Percentiles rank a stretch among this genome's conserved stretches.
Conservation (phyloP, 1,140 invertebrate species). For the Tetramorium alpestre region DNA sequence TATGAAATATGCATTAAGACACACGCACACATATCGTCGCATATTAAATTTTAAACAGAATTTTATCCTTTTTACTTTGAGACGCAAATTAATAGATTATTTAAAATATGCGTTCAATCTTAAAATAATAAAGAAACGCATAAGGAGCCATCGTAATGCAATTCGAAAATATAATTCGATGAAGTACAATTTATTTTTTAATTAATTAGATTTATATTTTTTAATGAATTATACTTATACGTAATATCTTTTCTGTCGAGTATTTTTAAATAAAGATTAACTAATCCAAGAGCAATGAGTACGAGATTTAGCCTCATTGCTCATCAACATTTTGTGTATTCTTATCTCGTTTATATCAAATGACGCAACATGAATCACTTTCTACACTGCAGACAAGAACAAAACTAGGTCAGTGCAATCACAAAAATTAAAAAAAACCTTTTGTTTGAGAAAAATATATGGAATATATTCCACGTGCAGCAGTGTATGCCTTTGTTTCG, state of each 20-base stretch:
- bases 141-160: not conserved
- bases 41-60: not conserved
- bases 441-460: slow-evolving; percentile 27
- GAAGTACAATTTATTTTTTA: not conserved
- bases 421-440: slow-evolving; percentile 40
- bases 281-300: not conserved
- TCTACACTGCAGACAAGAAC: not conserved
- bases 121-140: not conserved
- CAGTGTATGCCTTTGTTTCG: slow-evolving; percentile 29
- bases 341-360: not conserved
- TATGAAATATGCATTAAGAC: not conserved
- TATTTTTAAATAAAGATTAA: not conserved
- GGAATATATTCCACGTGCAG: not conserved
- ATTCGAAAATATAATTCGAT: not conserved
- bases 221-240: not conserved
- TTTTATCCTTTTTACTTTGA: not conserved
- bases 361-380: not conserved
- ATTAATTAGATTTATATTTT: not conserved
- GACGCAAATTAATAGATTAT: not conserved
- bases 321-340: not conserved
- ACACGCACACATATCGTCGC: not conserved
- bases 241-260: not conserved
- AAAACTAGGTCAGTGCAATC: not conserved
- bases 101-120: not conserved
- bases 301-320: not conserved